Evolutionary conservation across 2,113 vertebrate species (phyloP).

Genomic region (Cichladusa arquata): DNA sequence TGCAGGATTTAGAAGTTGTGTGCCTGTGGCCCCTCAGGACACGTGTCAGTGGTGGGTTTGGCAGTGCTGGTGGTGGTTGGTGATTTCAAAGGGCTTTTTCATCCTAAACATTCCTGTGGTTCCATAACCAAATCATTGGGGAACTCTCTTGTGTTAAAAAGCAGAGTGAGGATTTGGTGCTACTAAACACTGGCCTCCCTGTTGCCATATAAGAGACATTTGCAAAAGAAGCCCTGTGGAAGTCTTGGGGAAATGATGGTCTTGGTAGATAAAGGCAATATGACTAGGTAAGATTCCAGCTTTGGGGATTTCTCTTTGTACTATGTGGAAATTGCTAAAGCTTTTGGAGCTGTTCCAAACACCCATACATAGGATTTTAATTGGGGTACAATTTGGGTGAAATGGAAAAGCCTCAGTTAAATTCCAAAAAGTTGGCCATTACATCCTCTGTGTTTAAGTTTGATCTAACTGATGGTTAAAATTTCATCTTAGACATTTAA

Average conservation of each 20-base stretch:
- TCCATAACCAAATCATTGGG: fast-evolving
- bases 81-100: background rate
- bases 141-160: background rate
- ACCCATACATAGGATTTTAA: background rate
- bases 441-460: background rate
- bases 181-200: background rate
- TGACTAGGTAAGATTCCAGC: fast-evolving
- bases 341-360: background rate
- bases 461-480: background rate
- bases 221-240: background rate
- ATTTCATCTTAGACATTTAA: background rate
- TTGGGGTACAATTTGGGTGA: background rate
- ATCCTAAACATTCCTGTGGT: background rate
- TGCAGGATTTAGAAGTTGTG: fast-evolving
- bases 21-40: background rate
- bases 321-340: background rate
- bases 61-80: background rate
- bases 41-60: background rate
- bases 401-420: background rate
- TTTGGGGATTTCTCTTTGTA: background rate
- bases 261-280: background rate
- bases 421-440: background rate
- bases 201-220: fast-evolving
- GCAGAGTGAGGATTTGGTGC: background rate
- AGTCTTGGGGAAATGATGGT: background rate